Base-by-base conservation (phyloP, 1,140 invertebrate species). In the Scaptomyza pallida region DNA sequence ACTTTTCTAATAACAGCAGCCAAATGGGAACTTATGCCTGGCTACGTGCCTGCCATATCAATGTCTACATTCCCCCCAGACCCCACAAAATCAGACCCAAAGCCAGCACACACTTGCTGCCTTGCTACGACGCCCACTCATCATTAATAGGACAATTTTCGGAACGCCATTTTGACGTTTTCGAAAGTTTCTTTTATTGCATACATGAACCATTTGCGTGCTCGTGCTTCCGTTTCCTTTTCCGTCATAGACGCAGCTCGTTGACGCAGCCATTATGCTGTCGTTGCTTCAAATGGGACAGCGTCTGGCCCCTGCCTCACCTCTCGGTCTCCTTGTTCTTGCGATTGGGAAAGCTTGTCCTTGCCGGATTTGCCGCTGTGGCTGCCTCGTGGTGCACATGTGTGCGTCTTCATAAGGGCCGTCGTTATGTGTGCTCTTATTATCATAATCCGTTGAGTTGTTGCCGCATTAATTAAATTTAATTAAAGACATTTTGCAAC, bases 101-200 rank as follows among this genome's bases (percentile, higher is more conserved):
- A 37, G 1, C 4, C 1, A 2, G 15, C 41, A 5, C 30, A 5
- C 9, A 37, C 19, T 16, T n/a, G 5, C 44, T 44, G 16, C 59
- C 26, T 33, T 23, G n/a, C 35, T 47, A 43, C 37, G 23, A 10
- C 26, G 50, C 50, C 37, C 75, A 33, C 67, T 70, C 61, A 50
- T 54, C 78, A 75, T 88, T 78, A 82, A 81, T 72, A 67, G 82
- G 74, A 62, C 83, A 88, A 88, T 88, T 83, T 89, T 89, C 78
- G 82, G 78, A 88, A 89, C 82, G 82, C 82, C 83, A 78, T 88
- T 89, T 81, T 82, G 82, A 78, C 82, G 78, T 88, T 89, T 89
- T 89, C 78, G 72, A 88, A 89, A 89, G 72, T 89, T 89, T 88
- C 81, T 86, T 83, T 89, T 89, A 89, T 89, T 89, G 86, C 88